These are phyloP conservation scores for Lasioglossum malachurum DNA, from an alignment of 2,888 invertebrate genomes.

Conservation along the genomic window DNA sequence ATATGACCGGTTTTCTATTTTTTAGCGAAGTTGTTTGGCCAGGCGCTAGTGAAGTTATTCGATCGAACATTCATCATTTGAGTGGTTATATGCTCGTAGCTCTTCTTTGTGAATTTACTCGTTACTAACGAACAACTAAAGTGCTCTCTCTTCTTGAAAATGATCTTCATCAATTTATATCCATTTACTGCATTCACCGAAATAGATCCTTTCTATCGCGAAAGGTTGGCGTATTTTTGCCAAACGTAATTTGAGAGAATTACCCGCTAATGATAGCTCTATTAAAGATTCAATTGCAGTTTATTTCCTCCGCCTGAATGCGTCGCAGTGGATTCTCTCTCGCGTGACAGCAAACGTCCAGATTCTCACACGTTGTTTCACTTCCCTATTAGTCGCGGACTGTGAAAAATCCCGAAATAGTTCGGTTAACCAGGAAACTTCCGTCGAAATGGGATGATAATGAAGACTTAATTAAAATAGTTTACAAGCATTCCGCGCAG, in stretches of 20 bases:
- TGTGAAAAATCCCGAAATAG: constrained; percentile 52
- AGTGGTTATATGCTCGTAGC: not conserved
- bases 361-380: constrained; percentile 28
- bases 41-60: not conserved
- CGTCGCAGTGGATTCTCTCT: not conserved
- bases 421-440: constrained; percentile 38
- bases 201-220: not conserved
- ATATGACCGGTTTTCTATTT: not conserved
- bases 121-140: too few species aligned
- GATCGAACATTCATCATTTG: not conserved
- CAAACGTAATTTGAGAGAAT: not conserved
- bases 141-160: too few species aligned
- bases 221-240: not conserved
- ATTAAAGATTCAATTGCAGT: not conserved
- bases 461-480: constrained; percentile 77
- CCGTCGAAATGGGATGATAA: constrained; percentile 28
- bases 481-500: constrained; percentile 63
- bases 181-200: not conserved
- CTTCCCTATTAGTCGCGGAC: not conserved
- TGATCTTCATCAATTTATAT: too few species aligned
- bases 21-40: not conserved
- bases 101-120: not conserved
- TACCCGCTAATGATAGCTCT: not conserved
- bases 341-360: not conserved
- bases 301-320: not conserved